These are phyloP conservation scores for Pampus argenteus DNA, from an alignment of 2,797 vertebrate species.

Conservation along the genomic window DNA sequence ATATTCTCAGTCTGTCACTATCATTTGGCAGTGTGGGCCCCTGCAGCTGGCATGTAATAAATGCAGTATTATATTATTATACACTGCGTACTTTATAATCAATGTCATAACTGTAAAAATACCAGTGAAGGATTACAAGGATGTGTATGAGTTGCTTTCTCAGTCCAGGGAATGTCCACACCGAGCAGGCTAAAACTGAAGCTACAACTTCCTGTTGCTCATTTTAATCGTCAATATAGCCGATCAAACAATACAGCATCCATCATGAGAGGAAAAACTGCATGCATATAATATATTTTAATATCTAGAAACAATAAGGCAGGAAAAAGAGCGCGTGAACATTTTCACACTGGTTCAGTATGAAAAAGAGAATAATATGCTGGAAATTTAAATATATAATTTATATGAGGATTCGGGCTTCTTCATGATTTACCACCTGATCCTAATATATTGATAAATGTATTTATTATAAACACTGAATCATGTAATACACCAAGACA, in stretches of 20 bases:
- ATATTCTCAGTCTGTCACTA: slow-evolving; percentile 76
- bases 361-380: too few relatives aligned
- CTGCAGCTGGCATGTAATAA: slow-evolving; percentile 24
- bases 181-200: neutral
- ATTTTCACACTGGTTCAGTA: too few relatives aligned
- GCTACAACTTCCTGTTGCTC: neutral
- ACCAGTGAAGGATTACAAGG: neutral
- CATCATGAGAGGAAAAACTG: too few relatives aligned
- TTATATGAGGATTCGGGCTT: too few relatives aligned
- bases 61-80: neutral
- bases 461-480: too few relatives aligned
- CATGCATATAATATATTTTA: too few relatives aligned
- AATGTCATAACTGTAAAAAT: neutral
- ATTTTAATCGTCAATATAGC: neutral
- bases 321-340: too few relatives aligned
- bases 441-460: too few relatives aligned
- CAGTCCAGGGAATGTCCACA: neutral
- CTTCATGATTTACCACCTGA: too few relatives aligned
- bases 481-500: too few relatives aligned
- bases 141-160: neutral
- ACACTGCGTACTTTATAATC: neutral
- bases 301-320: too few relatives aligned
- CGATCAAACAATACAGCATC: neutral
- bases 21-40: slow-evolving; percentile 53
- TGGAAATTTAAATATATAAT: too few relatives aligned